Base-by-base conservation (phyloP, 2,113 vertebrate species). In the Ageneiosus marmoratus region DNA sequence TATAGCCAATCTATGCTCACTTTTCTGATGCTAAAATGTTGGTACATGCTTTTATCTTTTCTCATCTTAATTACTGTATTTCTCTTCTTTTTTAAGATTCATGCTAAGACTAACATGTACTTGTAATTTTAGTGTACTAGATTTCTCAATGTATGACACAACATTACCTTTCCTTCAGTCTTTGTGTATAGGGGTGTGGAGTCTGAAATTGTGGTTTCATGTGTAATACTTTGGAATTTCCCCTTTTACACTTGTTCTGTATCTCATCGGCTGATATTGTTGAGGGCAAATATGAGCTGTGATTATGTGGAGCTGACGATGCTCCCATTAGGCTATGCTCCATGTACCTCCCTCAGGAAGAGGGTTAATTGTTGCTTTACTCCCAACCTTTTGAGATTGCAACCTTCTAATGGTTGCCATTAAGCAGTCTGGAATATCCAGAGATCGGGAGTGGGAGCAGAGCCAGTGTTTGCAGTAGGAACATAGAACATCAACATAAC, bases 321-420 rank as follows among this genome's bases (percentile, higher is more conserved):
- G 76, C 80, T 84, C 85, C 85, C 88, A 67, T 67, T 76, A 79
- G 87, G 65, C 83, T 83, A 85, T 62, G 83, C 85, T 84, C 67
- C 83, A 51, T 32, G 62, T 41, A 58, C 79, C 79, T 41, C 62
- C 82, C 81, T 72, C 46, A 29, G 32, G 32, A 69, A 87, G 83
- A 76, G 87, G 85, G 83, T 72, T 88, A 88, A 82, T 85, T 82
- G 80, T 83, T 86, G 87, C 27, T 10, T 85, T 84, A 77, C 80
- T 88, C 78, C 83, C 83, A 81, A 67, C 87, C 70, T 86, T 87
- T 63, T 83, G 74, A 89, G 0, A 81, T 0, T 80, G 48, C 82
- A 50, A 82, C 80, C 48, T 85, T n/a, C 60, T 84, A 89, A 41
- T 85, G 84, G 76, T 44, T 84, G 67, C 85, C 86, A 87, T 4